Base-by-base conservation (phyloP, 2,113 vertebrate species). In the Macaca mulatta region DNA sequence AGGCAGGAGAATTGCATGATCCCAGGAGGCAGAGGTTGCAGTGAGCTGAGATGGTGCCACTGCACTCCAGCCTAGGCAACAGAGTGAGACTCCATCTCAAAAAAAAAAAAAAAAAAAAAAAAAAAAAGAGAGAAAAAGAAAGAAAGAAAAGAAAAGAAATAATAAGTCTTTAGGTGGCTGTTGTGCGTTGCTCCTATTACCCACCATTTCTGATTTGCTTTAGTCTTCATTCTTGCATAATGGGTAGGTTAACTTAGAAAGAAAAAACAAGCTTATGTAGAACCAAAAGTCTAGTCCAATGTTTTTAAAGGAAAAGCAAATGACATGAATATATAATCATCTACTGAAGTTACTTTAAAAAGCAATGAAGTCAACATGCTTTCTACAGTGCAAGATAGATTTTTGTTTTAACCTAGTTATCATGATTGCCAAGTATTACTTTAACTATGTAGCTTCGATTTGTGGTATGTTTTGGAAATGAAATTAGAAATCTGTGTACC, bases 401-500 rank as follows among this genome's bases (percentile, higher is more conserved):
- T 89, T 92, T 95, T 90, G 35, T 74, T 84, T 80, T 79, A 61
- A 77, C 48, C 38, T 40, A 70, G 69, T 43, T 74, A 22, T 90
- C 74, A 9, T 22, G 18, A 22, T 92, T 87, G 69, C 48, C 64
- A 1, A 0, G 16, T 70, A 75, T 80, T 81, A 67, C 52, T 45
- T 74, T 92, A 78, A 27, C 43, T 93, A 1, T 45, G 25, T 77
- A 52, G 59, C 92, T 85, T 89, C 89, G 79, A 72, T 83, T 93
- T 88, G 94, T 84, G 67, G 48, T 80, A 52, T 80, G 75, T 93
- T 92, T 83, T 22, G 55, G 79, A 88, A 84, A 80, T 70, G 91
- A 93, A 94, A 95, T 93, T 89, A 94, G 85, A 94, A 90, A 64
- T 61, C 23, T 59, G 4, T 43, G 48, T 90, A 90, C 72, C 38